Conservation (phyloP, 2,113 vertebrate genomes). For the Hippolais icterina region DNA sequence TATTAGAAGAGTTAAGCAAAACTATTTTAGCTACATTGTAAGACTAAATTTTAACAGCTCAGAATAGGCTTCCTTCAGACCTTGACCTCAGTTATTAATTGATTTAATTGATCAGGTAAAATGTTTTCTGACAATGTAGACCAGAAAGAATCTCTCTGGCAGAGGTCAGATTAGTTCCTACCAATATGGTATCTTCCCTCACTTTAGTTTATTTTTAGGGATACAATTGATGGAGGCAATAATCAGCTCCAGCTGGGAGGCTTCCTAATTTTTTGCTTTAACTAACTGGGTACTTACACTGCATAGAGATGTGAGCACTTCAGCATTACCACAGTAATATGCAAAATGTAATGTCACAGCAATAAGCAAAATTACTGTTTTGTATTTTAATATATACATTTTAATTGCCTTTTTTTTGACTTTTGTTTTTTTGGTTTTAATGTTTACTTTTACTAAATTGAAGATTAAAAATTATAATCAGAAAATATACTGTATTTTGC, state of each 20-base stretch:
- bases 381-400: not conserved
- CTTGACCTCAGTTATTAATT: not conserved
- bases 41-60: not conserved
- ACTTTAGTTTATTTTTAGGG: not conserved
- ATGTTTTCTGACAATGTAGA: not conserved
- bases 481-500: conserved; percentile 5
- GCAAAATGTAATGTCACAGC: not conserved
- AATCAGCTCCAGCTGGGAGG: not conserved
- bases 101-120: not conserved
- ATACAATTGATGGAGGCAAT: not conserved
- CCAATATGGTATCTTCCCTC: not conserved
- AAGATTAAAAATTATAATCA: not conserved
- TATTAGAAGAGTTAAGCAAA: not conserved
- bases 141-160: not conserved
- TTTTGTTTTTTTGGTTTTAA: not conserved
- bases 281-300: not conserved
- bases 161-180: not conserved
- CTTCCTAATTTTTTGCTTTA: not conserved
- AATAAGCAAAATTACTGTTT: conserved; percentile 27
- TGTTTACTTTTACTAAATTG: conserved; percentile 27
- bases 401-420: conserved; percentile 1
- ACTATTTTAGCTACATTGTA: not conserved
- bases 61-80: not conserved
- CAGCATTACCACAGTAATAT: not conserved
- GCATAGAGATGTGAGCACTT: not conserved